These are phyloP conservation scores for Trissonchulus sp. DNA, from an alignment of 2,888 invertebrate genomes.

Conservation along the genomic window DNA sequence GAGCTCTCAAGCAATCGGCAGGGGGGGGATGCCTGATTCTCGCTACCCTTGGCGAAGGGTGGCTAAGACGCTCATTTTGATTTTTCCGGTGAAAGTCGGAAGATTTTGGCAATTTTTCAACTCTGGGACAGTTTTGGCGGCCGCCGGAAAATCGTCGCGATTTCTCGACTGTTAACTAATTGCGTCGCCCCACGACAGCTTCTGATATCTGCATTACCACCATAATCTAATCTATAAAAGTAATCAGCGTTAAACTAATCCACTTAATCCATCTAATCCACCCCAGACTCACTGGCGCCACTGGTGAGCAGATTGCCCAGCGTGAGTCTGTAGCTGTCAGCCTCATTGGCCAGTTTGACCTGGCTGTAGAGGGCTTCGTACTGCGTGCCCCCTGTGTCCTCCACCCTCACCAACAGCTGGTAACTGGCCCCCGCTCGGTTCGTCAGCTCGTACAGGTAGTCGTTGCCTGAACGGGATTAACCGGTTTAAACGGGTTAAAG, in stretches of 20 bases:
- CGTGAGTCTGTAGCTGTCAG: conserved; percentile 9
- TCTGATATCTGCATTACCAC: too few relatives aligned
- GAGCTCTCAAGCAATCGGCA: not conserved
- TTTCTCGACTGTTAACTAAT: too few relatives aligned
- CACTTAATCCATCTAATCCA: not conserved
- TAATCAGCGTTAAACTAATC: too few relatives aligned
- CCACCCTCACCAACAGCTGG: conserved; percentile 16
- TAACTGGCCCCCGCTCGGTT: not conserved
- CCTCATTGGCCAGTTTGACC: conserved; percentile 16
- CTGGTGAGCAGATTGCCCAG: not conserved
- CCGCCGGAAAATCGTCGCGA: too few relatives aligned
- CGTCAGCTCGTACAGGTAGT: conserved; percentile 20
- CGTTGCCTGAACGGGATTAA: conserved; percentile 17
- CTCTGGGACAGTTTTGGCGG: too few relatives aligned
- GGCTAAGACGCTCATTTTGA: too few relatives aligned
- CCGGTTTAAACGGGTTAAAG: not conserved
- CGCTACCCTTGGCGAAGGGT: too few relatives aligned
- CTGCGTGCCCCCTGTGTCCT: not conserved
- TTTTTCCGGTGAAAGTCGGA: too few relatives aligned
- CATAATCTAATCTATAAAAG: too few relatives aligned
- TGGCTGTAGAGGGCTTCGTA: not conserved
- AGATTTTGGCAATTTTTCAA: too few relatives aligned
- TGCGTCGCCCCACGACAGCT: too few relatives aligned
- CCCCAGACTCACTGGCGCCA: not conserved
- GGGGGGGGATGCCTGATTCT: not conserved